Base-by-base conservation (phyloP, 1,140 invertebrate genomes). In the Lepidostoma basale region DNA sequence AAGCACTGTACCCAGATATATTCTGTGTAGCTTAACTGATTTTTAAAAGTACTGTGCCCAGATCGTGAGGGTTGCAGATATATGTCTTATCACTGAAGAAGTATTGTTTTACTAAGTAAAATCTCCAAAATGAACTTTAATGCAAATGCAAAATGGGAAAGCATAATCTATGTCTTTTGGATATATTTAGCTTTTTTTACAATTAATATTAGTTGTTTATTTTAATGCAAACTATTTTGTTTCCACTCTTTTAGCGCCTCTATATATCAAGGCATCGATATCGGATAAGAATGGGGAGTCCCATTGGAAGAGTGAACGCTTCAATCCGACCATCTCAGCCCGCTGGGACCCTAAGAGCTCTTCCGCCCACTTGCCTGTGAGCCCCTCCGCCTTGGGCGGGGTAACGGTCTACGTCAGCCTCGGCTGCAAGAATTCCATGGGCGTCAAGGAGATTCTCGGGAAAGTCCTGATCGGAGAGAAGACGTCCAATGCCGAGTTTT, bases 211-310 rank as follows among this genome's bases (percentile, higher is more conserved):
- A 8, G 1, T 3, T 45, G n/a, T 45, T 12, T 36, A 36, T 18
- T 47, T 47, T 47, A 23, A 23, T 60, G n/a, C n/a, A n/a, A n/a
- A n/a, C n/a, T n/a, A n/a, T n/a, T n/a, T n/a, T n/a, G n/a, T n/a
- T n/a, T n/a, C n/a, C n/a, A n/a, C n/a, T n/a, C n/a, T n/a, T 83
- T 58, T 77, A 86, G 85, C 83, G 12, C 87, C 88, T 36, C 81
- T 91, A 69, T 92, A 92, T 74, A 83, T 92, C 49, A 92, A 91
- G 79, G 90, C 90, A 56, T 88, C 88, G 0, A 86, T 90, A 47
- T 86, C 89, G 36, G 89, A 91, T 73, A 84, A 84, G 39, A 86
- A 87, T 47, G 87, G 87, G 1, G 87, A 90, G 42, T 86, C 88
- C 40, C 90, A 90, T 67, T 91, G 90, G 89, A 91, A 91, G 75